These are phyloP conservation scores for Mythimna lalbum DNA, from an alignment of 2,888 invertebrate species.

Conservation along the genomic window DNA sequence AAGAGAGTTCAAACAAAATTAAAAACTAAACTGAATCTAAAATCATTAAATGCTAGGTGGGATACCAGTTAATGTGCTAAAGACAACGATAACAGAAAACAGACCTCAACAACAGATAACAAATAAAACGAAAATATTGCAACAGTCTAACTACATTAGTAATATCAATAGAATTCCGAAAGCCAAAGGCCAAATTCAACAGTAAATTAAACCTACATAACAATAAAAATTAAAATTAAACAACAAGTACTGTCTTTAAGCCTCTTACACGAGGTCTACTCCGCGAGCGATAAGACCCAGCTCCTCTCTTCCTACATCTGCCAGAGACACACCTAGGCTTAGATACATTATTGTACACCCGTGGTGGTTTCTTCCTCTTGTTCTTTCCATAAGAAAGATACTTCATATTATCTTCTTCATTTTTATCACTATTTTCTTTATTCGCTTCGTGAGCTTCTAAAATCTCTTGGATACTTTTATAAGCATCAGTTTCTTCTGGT, in stretches of 20 bases:
- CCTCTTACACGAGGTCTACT: constrained; percentile 78
- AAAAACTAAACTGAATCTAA: not conserved
- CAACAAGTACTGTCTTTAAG: constrained; percentile 68
- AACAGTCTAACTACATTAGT: not conserved
- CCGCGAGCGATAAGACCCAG: constrained; percentile 67
- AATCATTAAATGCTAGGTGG: not conserved
- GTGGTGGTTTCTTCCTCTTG: constrained; percentile 70
- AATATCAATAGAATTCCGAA: not conserved
- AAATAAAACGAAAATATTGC: not conserved
- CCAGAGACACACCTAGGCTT: constrained; percentile 75
- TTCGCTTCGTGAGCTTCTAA: constrained; percentile 83
- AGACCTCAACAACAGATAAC: not conserved
- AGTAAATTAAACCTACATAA: not conserved
- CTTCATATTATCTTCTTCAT: constrained; percentile 67
- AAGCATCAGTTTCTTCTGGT: constrained; percentile 75
- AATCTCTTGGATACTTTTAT: constrained; percentile 83
- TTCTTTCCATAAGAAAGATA: constrained; percentile 69
- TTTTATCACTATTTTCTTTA: constrained; percentile 60
- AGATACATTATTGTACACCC: constrained; percentile 55
- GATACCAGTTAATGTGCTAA: not conserved
- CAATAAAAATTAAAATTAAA: constrained; percentile 34
- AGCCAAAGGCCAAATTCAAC: not conserved
- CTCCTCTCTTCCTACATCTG: constrained; percentile 77
- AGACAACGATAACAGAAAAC: not conserved
- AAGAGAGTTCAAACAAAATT: not conserved